phyloP scores from a whole-genome alignment of 2,888 invertebrate genomes.

The Agrilus mali region DNA sequence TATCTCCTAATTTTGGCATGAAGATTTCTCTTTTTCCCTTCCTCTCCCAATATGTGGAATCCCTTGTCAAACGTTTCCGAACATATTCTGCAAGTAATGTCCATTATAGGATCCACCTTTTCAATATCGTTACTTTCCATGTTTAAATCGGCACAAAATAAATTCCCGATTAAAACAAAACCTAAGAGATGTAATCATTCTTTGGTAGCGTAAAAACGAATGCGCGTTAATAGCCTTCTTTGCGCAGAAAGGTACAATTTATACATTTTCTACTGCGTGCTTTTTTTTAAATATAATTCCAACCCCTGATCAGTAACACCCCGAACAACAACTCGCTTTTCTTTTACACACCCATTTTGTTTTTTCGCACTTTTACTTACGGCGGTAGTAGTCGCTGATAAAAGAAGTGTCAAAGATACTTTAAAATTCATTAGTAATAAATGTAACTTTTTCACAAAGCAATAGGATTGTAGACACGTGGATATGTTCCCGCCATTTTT shows the following conservation, averaged over 20 bases:
- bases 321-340: too few relatives aligned
- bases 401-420: too few relatives aligned
- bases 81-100: conserved; percentile 48
- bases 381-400: too few relatives aligned
- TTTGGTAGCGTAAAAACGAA: conserved; percentile 23
- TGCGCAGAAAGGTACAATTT: conserved; percentile 31
- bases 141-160: conserved; percentile 12
- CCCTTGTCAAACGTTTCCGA: conserved; percentile 45
- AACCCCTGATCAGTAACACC: too few relatives aligned
- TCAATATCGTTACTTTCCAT: conserved; percentile 25
- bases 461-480: too few relatives aligned
- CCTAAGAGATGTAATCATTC: conserved; percentile 21
- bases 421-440: too few relatives aligned
- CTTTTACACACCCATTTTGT: too few relatives aligned
- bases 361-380: too few relatives aligned
- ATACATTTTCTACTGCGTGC: conserved; percentile 28
- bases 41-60: conserved; percentile 51
- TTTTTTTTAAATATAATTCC: conserved; percentile 27
- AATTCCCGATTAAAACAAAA: conserved; percentile 18
- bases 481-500: too few relatives aligned
- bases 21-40: conserved; percentile 50
- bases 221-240: conserved; percentile 25
- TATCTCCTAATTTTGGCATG: conserved; percentile 56
- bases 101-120: conserved; percentile 10
- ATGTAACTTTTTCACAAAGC: too few relatives aligned